A percentile compares a stretch with the other conserved stretches of the same genome.
Conservation (phyloP, 2,888 invertebrate genomes). For the Kryphioiulus occultus region DNA sequence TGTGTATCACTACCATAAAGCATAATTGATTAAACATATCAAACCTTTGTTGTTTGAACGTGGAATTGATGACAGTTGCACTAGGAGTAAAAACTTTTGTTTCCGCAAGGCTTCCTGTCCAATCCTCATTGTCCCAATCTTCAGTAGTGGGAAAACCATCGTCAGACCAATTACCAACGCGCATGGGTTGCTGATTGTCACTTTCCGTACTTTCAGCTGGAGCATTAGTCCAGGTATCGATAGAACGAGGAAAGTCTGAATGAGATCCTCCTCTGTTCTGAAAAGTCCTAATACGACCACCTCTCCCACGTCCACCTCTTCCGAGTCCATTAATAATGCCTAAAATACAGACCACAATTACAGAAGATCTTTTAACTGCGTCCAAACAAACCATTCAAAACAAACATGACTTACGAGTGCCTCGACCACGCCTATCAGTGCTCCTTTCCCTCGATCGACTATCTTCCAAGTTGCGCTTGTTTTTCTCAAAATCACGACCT, state of each 20-base stretch:
- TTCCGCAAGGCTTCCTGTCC: conserved; percentile 91
- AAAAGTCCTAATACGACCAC: conserved; percentile 61
- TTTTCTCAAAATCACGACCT: conserved; percentile 72
- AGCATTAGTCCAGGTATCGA: conserved; percentile 69
- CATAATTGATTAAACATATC: no score
- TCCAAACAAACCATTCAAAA: neutral
- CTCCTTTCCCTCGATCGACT: conserved; percentile 57
- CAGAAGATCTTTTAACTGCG: neutral
- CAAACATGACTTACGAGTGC: conserved; percentile 53
- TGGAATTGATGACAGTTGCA: conserved; percentile 53
- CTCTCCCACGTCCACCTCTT: conserved; percentile 58
- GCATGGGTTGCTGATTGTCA: conserved; percentile 13
- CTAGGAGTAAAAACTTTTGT: conserved; percentile 90
- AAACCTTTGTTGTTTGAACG: conserved; percentile 9
- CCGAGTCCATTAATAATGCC: conserved; percentile 58
- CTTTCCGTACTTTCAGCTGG: conserved; percentile 62
- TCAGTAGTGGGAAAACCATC: conserved; percentile 70
- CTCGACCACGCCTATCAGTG: conserved; percentile 60
- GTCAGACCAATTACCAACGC: conserved; percentile 61
- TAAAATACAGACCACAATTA: conserved; percentile 43
- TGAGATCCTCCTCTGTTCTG: conserved; percentile 58
- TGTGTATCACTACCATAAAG: no score
- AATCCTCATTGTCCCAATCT: conserved; percentile 93
- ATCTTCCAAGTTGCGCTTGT: conserved; percentile 68
- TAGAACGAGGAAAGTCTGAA: conserved; percentile 63